These are phyloP conservation scores for Lissocephala sabroskyi DNA, from an alignment of 2,888 invertebrate species.

Conservation along the genomic window DNA sequence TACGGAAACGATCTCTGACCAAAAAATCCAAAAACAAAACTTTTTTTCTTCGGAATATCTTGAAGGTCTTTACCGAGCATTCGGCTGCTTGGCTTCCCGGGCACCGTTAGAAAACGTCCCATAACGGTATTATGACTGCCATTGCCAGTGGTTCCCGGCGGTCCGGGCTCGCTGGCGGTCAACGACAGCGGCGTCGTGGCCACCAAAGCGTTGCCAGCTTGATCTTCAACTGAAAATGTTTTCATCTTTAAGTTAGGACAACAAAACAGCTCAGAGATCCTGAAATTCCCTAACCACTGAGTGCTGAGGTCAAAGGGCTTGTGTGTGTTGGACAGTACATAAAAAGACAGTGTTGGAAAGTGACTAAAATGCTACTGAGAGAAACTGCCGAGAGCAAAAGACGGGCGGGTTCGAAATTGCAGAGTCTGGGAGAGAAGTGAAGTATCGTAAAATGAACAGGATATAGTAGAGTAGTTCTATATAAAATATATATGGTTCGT, in stretches of 20 bases:
- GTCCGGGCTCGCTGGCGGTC: slow-evolving; percentile 60
- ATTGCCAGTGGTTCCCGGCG: slow-evolving; percentile 52
- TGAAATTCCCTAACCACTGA: too few species aligned
- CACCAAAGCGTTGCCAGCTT: slow-evolving; percentile 49
- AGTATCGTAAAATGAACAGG: slow-evolving; percentile 12
- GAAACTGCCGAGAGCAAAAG: too few species aligned
- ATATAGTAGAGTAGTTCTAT: slow-evolving; percentile 4
- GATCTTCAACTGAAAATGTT: slow-evolving; percentile 71
- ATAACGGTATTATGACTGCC: slow-evolving; percentile 56
- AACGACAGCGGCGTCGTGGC: slow-evolving; percentile 64
- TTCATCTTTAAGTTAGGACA: too few species aligned
- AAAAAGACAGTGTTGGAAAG: too few species aligned
- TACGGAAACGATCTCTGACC: too few species aligned
- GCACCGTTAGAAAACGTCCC: slow-evolving; percentile 71
- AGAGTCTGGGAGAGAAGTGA: slow-evolving; percentile 8
- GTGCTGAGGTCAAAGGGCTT: too few species aligned
- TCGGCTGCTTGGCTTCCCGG: slow-evolving; percentile 67
- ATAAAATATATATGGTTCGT: slow-evolving; percentile 7
- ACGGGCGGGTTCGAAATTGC: too few species aligned
- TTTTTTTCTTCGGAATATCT: background rate
- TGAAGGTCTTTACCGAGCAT: slow-evolving; percentile 40
- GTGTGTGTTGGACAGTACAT: too few species aligned
- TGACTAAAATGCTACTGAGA: too few species aligned
- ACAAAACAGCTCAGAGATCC: too few species aligned
- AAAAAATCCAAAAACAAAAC: too few species aligned